Conservation (phyloP, 2,888 invertebrate species). For the Prosopocoilus inquinatus region DNA sequence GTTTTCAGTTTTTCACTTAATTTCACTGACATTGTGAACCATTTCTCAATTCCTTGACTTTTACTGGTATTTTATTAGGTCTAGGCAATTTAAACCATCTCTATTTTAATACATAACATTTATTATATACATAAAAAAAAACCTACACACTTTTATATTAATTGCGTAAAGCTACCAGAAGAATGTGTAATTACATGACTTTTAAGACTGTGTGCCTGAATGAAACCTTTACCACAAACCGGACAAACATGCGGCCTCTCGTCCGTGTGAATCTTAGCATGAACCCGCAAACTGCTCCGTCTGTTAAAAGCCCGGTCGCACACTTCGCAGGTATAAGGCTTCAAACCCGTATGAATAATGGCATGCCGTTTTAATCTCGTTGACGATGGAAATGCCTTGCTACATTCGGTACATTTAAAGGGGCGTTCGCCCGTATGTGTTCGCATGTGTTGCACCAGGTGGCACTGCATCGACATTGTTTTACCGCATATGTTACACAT, state of each 20-base stretch:
- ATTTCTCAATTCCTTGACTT: too few relatives aligned
- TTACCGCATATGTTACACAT: constrained; percentile 46
- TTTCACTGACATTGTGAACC: too few relatives aligned
- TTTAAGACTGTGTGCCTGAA: constrained; percentile 16
- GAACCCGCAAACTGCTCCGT: constrained; percentile 37
- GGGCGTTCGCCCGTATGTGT: constrained; percentile 41
- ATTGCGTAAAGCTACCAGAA: not conserved
- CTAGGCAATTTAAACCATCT: too few relatives aligned
- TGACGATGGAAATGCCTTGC: constrained; percentile 36
- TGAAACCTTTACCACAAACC: constrained; percentile 33
- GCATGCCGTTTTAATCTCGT: constrained; percentile 35
- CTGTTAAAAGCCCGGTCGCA: constrained; percentile 38
- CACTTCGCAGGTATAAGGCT: constrained; percentile 38
- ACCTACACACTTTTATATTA: too few relatives aligned
- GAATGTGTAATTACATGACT: constrained; percentile 15
- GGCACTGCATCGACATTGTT: constrained; percentile 43
- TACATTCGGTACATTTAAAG: constrained; percentile 36
- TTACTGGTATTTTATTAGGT: too few relatives aligned
- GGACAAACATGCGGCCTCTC: constrained; percentile 37
- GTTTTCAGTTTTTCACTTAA: too few relatives aligned
- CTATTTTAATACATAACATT: too few relatives aligned
- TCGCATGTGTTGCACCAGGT: constrained; percentile 40
- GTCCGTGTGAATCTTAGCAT: constrained; percentile 38
- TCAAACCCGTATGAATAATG: constrained; percentile 37
- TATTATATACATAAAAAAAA: too few relatives aligned